phyloP scores from a whole-genome alignment of 2,888 invertebrate genomes.

The Drosophila neonasuta region DNA sequence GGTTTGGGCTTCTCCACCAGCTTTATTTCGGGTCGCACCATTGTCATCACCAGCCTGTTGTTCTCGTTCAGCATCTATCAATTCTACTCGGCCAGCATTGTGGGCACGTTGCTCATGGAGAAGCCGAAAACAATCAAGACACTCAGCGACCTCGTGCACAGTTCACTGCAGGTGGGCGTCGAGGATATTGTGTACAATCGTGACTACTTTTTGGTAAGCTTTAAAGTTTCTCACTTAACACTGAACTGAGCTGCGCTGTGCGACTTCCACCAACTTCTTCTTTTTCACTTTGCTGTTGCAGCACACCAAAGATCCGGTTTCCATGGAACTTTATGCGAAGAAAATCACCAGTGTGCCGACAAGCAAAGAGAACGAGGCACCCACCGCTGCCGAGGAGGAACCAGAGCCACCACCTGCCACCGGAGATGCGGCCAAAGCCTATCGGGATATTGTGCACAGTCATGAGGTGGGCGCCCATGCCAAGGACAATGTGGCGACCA shows the following conservation, averaged over 20 bases:
- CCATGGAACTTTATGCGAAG: constrained; percentile 84
- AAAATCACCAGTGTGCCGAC: constrained; percentile 83
- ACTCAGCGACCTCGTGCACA: constrained; percentile 84
- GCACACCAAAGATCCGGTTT: constrained; percentile 86
- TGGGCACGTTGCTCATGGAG: constrained; percentile 86
- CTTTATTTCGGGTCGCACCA: constrained; percentile 83
- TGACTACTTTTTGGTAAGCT: constrained; percentile 85
- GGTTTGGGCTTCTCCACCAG: constrained; percentile 80
- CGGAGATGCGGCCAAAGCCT: constrained; percentile 56
- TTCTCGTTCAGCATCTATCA: constrained; percentile 86
- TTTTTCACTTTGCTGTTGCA: constrained; percentile 66
- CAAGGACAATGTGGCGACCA: constrained; percentile 77
- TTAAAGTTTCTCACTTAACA: constrained; percentile 4
- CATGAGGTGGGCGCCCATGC: constrained; percentile 75
- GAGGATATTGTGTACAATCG: constrained; percentile 86
- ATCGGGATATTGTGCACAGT: constrained; percentile 74
- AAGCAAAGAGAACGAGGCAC: constrained; percentile 44
- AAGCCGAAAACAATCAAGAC: constrained; percentile 85
- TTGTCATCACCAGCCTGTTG: constrained; percentile 83
- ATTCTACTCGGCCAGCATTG: constrained; percentile 88
- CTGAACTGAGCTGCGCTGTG: background rate
- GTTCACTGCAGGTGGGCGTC: constrained; percentile 85
- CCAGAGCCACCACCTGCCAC: constrained; percentile 23
- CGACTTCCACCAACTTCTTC: background rate
- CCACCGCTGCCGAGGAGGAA: constrained; percentile 35